Evolutionary conservation across 2,113 vertebrate species (phyloP), one percentile per base, ranked within the genome.

Genomic region (Hiodon alosoides): DNA sequence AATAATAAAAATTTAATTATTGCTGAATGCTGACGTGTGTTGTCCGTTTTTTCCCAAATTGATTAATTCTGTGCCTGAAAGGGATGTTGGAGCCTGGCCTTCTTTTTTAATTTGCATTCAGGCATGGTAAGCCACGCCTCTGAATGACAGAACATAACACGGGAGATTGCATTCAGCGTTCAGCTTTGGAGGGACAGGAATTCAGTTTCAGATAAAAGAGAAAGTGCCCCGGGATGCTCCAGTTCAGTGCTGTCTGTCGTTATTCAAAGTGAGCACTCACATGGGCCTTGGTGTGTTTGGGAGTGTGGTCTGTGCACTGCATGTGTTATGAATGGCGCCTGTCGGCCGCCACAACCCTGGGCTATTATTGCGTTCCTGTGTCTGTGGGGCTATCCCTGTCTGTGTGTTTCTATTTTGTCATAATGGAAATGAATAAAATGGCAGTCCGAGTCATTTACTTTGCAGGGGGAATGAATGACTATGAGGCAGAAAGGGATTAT

Each of bases 21-120:
- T n/a, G n/a, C n/a, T 54, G 68, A 4, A 13, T 69, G 52, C 51
- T 16, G 51, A 69, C n/a, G 68, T 69, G 68, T 55, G 17, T 69
- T 13, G 52, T 13, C 16, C 10, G 47, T 69, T 69, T 69, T 13
- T n/a, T 11, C 52, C 68, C 68, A 54, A n/a, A 51, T 55, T 69
- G 61, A 64, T 69, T 52, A n/a, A 67, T 17, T 48, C 58, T 52
- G 71, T 47, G 13, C 47, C 48, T 51, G 46, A 52, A 5, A 65
- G 59, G 54, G 16, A 5, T 31, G 11, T 47, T 47, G 53, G 52
- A 54, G 9, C 46, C 16, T 62, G 31, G 52, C 50, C 7, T 73
- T 54, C 48, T 73, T 65, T 54, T 17, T 66, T 46, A n/a, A 64
- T 8, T 14, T 11, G 62, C 31, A 55, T 55, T 66, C 2, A 54